Conservation (phyloP, 2,888 invertebrate species). For the Chloroclystis v-ata region DNA sequence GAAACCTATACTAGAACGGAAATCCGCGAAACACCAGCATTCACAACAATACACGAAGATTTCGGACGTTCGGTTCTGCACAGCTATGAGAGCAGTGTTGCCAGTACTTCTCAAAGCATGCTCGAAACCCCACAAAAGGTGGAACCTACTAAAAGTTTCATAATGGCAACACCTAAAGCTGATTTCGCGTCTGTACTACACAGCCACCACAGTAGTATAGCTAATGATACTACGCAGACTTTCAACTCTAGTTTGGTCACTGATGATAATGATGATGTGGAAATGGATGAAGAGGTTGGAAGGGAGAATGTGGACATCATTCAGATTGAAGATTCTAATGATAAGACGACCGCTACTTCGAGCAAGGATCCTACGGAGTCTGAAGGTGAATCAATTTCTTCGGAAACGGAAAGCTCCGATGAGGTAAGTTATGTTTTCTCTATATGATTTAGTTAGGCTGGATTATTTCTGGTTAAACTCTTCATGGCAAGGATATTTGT, state of each 20-base stretch:
- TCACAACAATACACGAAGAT: slow-evolving; percentile 50
- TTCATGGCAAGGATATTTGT: no score
- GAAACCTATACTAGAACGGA: slow-evolving; percentile 29
- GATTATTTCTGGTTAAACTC: no score
- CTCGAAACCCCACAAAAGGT: slow-evolving; percentile 28
- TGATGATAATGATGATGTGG: slow-evolving; percentile 56
- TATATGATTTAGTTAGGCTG: no score
- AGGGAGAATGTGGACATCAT: slow-evolving; percentile 63
- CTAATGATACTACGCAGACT: slow-evolving; percentile 32
- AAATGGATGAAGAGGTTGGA: slow-evolving; percentile 39
- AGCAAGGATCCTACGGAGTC: no score
- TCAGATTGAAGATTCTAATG: slow-evolving; percentile 45
- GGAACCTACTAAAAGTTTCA: slow-evolving; percentile 10
- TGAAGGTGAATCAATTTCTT: no score
- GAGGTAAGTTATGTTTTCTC: no score
- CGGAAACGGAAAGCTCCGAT: no score
- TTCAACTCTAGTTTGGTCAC: slow-evolving; percentile 57
- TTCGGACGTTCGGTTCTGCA: slow-evolving; percentile 54
- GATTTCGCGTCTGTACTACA: slow-evolving; percentile 52
- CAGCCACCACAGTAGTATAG: slow-evolving; percentile 49
- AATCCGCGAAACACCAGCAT: slow-evolving; percentile 37
- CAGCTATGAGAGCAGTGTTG: slow-evolving; percentile 49
- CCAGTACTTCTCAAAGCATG: slow-evolving; percentile 37
- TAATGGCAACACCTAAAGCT: slow-evolving; percentile 31
- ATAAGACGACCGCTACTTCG: slow-evolving; percentile 6